These are phyloP conservation scores for Linyphia triangularis DNA, from an alignment of 2,888 invertebrate genomes.

Conservation along the genomic window DNA sequence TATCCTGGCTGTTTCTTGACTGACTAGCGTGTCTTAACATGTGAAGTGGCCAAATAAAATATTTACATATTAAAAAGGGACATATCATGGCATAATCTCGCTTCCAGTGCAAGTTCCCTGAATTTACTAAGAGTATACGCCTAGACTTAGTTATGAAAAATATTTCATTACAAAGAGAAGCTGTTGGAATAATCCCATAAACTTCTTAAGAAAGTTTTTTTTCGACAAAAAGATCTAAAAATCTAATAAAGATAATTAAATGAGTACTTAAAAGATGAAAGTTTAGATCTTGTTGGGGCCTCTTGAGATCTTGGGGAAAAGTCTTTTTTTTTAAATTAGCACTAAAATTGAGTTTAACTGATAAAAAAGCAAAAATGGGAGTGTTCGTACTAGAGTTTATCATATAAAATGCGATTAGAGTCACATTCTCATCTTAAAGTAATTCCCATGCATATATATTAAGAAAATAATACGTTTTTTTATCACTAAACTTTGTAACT, in stretches of 20 bases:
- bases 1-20: slow-evolving; percentile 1
- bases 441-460: too few species aligned
- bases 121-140: neutral
- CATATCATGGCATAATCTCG: slow-evolving; percentile 41
- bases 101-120: neutral
- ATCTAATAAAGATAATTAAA: slow-evolving; percentile 18
- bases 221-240: slow-evolving; percentile 11
- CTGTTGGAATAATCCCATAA: slow-evolving; percentile 15
- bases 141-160: slow-evolving; percentile 15
- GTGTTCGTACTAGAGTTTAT: neutral
- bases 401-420: too few species aligned
- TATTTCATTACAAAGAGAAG: neutral
- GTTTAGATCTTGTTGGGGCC: neutral
- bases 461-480: too few species aligned
- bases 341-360: neutral
- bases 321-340: neutral
- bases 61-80: slow-evolving; percentile 33
- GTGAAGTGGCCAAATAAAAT: slow-evolving; percentile 33
- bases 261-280: neutral
- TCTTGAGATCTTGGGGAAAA: neutral
- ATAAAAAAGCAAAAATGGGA: neutral
- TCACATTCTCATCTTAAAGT: too few species aligned
- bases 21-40: neutral
- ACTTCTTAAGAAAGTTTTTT: slow-evolving; percentile 13
- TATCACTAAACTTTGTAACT: too few species aligned